A percentile compares a stretch with the other conserved stretches of the same genome.
Evolutionary conservation across 2,888 invertebrate species (phyloP).

Genomic region (Hermaeophaga mercurialis): DNA sequence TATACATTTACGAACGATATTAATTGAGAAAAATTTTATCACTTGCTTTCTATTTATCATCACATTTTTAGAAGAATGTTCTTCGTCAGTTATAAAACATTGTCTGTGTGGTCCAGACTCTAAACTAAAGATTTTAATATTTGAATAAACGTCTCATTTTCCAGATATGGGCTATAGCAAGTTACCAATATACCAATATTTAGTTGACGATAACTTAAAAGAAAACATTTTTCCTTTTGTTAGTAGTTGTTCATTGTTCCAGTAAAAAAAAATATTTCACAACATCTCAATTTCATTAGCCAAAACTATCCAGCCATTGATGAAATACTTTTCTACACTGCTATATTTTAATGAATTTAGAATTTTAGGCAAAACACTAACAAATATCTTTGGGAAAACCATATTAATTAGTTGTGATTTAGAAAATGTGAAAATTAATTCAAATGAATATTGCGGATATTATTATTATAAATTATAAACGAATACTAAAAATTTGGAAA

Average conservation of each 20-base stretch:
- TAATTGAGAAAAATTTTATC: conserved; percentile 37
- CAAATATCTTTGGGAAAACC: conserved; percentile 19
- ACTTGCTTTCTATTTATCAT: conserved; percentile 26
- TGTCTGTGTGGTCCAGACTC: conserved; percentile 17
- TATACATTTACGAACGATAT: conserved; percentile 32
- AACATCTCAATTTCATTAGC: too few relatives aligned
- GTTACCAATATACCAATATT: conserved; percentile 26
- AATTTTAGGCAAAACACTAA: conserved; percentile 7
- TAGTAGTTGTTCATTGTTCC: too few relatives aligned
- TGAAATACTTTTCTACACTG: too few relatives aligned
- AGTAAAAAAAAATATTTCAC: too few relatives aligned
- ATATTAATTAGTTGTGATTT: not conserved
- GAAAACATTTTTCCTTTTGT: too few relatives aligned
- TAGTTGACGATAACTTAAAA: conserved; percentile 21
- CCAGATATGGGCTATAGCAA: conserved; percentile 4
- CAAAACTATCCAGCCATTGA: too few relatives aligned
- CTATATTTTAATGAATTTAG: not conserved
- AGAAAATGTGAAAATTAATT: not conserved
- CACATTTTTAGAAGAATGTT: conserved; percentile 17
- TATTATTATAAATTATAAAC: too few relatives aligned
- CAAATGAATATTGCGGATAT: not conserved
- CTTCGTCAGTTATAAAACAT: conserved; percentile 20
- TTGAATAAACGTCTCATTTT: conserved; percentile 8
- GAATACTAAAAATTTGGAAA: too few relatives aligned
- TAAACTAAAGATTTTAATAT: conserved; percentile 15